Conservation (phyloP, 2,888 invertebrate genomes). For the Lasioglossum vierecki region DNA sequence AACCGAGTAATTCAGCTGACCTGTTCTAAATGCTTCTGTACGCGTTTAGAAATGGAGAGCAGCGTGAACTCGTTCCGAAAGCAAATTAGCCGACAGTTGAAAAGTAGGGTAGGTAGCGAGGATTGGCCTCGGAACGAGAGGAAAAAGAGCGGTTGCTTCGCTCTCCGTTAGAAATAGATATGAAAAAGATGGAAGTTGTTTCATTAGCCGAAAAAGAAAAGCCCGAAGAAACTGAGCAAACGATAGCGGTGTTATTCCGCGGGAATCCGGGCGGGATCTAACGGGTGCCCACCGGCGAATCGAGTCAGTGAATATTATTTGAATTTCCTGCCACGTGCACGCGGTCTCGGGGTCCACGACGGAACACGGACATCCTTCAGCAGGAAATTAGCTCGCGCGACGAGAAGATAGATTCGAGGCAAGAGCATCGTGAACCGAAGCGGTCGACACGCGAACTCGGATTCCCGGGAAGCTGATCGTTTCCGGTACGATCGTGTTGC, state of each 20-base stretch:
- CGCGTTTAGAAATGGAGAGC: neutral
- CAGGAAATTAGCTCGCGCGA: constrained; percentile 52
- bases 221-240: neutral
- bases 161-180: neutral
- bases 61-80: neutral
- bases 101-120: neutral
- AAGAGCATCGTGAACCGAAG: constrained; percentile 16
- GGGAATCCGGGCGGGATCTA: neutral
- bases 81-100: neutral
- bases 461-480: constrained; percentile 55
- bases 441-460: constrained; percentile 27
- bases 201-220: constrained; percentile 5
- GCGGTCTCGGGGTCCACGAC: neutral
- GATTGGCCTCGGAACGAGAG: neutral
- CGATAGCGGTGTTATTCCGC: neutral
- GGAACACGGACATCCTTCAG: constrained; percentile 33
- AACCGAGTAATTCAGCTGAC: too few species aligned
- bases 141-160: constrained; percentile 8
- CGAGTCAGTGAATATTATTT: constrained; percentile 51
- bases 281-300: neutral
- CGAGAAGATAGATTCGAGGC: constrained; percentile 42
- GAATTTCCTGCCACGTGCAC: constrained; percentile 47
- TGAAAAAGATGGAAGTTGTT: neutral
- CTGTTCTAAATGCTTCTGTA: too few species aligned
- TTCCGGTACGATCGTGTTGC: constrained; percentile 50